Evolutionary conservation across 2,888 invertebrate species (phyloP).

Genomic region (Galeruca laticollis): DNA sequence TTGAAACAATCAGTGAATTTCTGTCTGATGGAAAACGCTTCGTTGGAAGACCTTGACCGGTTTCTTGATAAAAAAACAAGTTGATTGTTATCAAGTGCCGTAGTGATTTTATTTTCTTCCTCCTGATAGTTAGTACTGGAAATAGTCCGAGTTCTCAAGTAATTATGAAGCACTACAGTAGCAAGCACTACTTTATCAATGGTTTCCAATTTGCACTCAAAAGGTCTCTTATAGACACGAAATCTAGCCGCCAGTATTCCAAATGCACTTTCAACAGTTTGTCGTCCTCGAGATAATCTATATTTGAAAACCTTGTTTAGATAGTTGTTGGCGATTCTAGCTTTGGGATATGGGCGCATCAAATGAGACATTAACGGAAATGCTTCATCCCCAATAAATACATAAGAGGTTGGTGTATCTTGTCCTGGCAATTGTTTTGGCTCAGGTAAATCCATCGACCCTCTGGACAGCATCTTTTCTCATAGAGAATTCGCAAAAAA

Average conservation of each 20-base stretch:
- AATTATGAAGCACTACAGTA: too few species aligned
- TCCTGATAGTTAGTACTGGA: constrained; percentile 20
- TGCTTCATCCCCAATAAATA: constrained; percentile 64
- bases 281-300: too few species aligned
- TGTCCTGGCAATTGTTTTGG: too few species aligned
- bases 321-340: constrained; percentile 19
- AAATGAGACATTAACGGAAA: constrained; percentile 34
- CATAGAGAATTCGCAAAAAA: constrained; percentile 49
- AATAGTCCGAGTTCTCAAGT: too few species aligned
- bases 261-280: too few species aligned
- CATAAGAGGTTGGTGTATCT: too few species aligned
- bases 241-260: constrained; percentile 28
- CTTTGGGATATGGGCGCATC: constrained; percentile 37
- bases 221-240: constrained; percentile 29
- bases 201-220: constrained; percentile 39
- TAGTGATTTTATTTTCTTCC: constrained; percentile 14
- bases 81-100: constrained; percentile 12
- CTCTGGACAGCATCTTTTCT: constrained; percentile 30
- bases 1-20: too few species aligned
- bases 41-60: constrained; percentile 29
- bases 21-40: too few species aligned
- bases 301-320: constrained; percentile 41
- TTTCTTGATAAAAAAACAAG: constrained; percentile 20
- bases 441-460: too few species aligned
- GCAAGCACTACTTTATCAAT: too few species aligned